phyloP scores from a whole-genome alignment of 2,888 invertebrate species.

The Ditylenchus weischeri region DNA sequence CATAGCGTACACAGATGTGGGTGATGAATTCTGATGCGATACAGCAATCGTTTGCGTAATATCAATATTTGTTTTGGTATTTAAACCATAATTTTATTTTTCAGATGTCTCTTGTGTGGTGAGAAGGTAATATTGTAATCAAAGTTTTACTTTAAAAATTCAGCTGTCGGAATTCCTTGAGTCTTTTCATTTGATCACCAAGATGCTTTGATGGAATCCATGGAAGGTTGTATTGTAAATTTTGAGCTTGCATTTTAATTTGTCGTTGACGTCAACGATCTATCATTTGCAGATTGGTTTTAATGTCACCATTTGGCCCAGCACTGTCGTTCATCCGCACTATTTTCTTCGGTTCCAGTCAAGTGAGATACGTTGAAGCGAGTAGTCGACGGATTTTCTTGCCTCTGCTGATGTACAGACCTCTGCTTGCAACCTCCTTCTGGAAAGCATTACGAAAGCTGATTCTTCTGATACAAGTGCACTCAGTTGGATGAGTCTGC shows the following conservation, averaged over 20 bases:
- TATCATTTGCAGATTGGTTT: background rate
- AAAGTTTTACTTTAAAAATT: too few species aligned
- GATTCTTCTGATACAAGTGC: too few species aligned
- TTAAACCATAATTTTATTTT: background rate
- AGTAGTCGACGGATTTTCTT: background rate
- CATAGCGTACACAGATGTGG: background rate
- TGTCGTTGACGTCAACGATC: background rate
- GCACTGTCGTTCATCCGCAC: constrained; percentile 1
- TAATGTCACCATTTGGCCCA: constrained; percentile 2
- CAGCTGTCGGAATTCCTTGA: too few species aligned
- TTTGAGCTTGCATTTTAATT: background rate
- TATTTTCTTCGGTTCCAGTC: background rate
- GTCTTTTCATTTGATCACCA: background rate
- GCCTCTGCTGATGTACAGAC: background rate
- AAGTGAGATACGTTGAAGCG: background rate
- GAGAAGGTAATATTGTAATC: background rate
- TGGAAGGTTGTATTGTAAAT: background rate
- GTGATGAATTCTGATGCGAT: background rate
- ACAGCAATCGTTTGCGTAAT: background rate
- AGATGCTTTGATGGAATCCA: background rate
- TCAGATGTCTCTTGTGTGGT: background rate
- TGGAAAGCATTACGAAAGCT: background rate
- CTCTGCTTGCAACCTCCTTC: constrained; percentile 2
- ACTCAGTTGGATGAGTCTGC: too few species aligned
- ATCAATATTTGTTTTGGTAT: too few species aligned